A percentile compares a stretch with the other conserved stretches of the same genome.
Evolutionary conservation across 2,797 vertebrate genomes (phyloP).

Genomic region (Enteromius treurensis): DNA sequence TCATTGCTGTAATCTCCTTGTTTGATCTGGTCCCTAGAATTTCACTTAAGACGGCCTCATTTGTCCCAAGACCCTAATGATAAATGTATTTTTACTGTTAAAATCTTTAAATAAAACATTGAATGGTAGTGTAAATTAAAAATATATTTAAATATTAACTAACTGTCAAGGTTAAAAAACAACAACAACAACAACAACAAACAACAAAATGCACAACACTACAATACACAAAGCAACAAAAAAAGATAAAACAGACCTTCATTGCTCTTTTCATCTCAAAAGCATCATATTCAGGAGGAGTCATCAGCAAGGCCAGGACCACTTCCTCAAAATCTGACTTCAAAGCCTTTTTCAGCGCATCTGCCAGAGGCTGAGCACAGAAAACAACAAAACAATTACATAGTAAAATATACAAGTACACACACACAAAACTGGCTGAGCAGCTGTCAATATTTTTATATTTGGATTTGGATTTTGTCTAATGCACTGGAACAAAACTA

Average conservation of each 20-base stretch:
- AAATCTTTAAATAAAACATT: not conserved
- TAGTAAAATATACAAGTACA: not conserved
- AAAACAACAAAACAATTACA: not conserved
- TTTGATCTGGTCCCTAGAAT: slow-evolving; percentile 86
- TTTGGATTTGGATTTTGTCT: not conserved
- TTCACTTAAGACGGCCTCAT: slow-evolving; percentile 86
- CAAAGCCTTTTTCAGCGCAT: slow-evolving; percentile 79
- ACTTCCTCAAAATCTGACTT: slow-evolving; percentile 80
- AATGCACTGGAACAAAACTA: not conserved
- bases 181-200: not conserved
- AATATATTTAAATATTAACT: not conserved
- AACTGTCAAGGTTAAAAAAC: not conserved
- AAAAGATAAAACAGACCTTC: slow-evolving; percentile 75
- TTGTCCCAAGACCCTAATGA: slow-evolving; percentile 85
- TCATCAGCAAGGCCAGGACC: slow-evolving; percentile 83
- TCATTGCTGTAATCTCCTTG: slow-evolving; percentile 78
- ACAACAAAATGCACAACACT: not conserved
- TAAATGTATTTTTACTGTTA: not conserved
- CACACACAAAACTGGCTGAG: not conserved
- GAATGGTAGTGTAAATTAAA: not conserved
- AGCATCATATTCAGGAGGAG: slow-evolving; percentile 86
- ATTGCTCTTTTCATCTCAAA: slow-evolving; percentile 81
- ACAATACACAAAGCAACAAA: not conserved
- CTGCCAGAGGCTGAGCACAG: slow-evolving; percentile 78
- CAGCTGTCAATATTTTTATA: not conserved